phyloP scores from a whole-genome alignment of 1,140 invertebrate species.

The Anthonomus grandis region DNA sequence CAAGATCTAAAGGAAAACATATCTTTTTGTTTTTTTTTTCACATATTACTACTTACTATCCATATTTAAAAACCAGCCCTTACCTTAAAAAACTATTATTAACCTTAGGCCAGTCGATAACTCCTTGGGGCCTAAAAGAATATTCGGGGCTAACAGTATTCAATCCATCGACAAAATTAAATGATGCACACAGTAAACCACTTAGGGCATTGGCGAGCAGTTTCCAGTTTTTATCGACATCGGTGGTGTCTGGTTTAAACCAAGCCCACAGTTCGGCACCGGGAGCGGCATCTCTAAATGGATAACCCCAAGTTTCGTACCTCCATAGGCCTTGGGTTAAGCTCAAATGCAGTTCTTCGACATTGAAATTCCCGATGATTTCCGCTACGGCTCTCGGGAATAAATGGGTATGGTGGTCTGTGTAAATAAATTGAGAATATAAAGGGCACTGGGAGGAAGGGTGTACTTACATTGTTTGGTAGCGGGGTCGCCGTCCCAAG shows the following conservation, averaged over 20 bases:
- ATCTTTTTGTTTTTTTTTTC: no score
- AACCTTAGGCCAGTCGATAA: constrained; percentile 52
- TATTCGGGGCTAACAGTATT: constrained; percentile 83
- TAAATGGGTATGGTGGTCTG: constrained; percentile 77
- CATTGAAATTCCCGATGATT: constrained; percentile 78
- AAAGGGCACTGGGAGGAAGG: no score
- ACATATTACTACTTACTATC: no score
- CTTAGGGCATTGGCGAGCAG: constrained; percentile 85
- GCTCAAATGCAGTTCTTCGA: constrained; percentile 88
- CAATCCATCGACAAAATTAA: constrained; percentile 91
- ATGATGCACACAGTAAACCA: constrained; percentile 90
- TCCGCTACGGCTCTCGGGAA: constrained; percentile 90
- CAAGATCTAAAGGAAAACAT: no score
- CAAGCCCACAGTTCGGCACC: constrained; percentile 92
- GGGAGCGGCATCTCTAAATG: constrained; percentile 78
- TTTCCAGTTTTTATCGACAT: constrained; percentile 81
- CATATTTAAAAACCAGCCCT: no score
- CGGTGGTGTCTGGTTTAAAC: constrained; percentile 63
- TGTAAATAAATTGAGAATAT: no score
- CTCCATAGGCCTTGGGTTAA: constrained; percentile 93
- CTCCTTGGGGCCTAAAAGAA: constrained; percentile 75
- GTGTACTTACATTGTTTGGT: no score
- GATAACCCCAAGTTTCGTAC: constrained; percentile 90
- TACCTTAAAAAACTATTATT: constrained; percentile 51
- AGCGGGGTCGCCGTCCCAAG: no score